Evolutionary conservation across 2,113 vertebrate species (phyloP).

Genomic region (Channa maculata): DNA sequence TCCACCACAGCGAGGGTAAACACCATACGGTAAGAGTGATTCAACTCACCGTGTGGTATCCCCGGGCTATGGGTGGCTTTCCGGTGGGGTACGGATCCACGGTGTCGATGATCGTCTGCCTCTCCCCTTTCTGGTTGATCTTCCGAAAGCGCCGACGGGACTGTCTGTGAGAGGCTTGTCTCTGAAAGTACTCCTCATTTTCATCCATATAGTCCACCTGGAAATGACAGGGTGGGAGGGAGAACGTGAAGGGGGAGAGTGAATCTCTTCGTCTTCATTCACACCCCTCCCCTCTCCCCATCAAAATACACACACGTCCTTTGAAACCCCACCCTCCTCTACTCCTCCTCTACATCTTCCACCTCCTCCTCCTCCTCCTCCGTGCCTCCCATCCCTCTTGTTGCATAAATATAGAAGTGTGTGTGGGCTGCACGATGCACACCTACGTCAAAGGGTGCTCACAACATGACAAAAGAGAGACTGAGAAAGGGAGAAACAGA

Average conservation of each 20-base stretch:
- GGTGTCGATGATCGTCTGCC: constrained; percentile 98
- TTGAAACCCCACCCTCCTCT: constrained; percentile 29
- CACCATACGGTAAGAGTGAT: background rate
- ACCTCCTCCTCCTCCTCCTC: constrained; percentile 14
- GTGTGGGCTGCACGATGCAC: constrained; percentile 67
- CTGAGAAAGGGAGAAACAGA: background rate
- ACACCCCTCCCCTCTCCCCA: constrained; percentile 19
- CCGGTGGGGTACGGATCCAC: constrained; percentile 95
- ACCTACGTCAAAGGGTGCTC: constrained; percentile 74
- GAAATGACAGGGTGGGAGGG: constrained; percentile 50
- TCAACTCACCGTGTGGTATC: constrained; percentile 95
- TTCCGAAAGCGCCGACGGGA: constrained; percentile 97
- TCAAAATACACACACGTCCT: background rate
- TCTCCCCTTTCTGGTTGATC: constrained; percentile 98
- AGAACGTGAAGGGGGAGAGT: constrained; percentile 49
- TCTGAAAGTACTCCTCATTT: constrained; percentile 99
- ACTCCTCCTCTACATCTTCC: constrained; percentile 24
- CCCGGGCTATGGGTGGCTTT: constrained; percentile 93
- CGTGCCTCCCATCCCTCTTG: constrained; percentile 34
- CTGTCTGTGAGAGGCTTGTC: constrained; percentile 96
- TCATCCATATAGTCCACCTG: constrained; percentile 99
- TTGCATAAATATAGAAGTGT: constrained; percentile 80
- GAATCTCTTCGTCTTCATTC: constrained; percentile 56
- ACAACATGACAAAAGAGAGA: constrained; percentile 43
- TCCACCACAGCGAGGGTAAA: constrained; percentile 35